A percentile compares a stretch with the other conserved stretches of the same genome.
Evolutionary conservation across 2,797 vertebrate genomes (phyloP).

Genomic region (Anisognathus igniventris): DNA sequence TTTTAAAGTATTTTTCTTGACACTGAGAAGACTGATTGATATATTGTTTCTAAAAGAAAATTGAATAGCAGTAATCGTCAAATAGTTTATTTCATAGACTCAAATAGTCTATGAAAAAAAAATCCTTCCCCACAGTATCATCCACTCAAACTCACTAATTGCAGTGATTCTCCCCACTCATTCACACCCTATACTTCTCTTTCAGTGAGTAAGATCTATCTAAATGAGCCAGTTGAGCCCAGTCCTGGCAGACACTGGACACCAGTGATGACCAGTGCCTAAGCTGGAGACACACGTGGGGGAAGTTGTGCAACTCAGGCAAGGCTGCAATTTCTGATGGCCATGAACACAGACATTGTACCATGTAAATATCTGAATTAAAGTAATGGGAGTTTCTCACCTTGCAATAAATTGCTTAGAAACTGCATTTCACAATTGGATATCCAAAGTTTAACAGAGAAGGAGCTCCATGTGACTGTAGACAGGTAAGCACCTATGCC

Average conservation of each 20-base stretch:
- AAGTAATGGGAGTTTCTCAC: not conserved
- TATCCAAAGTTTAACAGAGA: not conserved
- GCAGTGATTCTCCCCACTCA: not conserved
- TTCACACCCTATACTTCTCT: not conserved
- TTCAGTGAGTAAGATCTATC: not conserved
- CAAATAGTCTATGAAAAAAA: not conserved
- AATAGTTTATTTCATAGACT: not conserved
- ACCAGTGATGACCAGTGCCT: not conserved
- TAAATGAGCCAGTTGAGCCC: not conserved
- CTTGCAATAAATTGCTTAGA: not conserved
- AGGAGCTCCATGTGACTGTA: not conserved
- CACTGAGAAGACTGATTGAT: not conserved
- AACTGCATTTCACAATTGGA: not conserved
- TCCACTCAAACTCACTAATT: not conserved
- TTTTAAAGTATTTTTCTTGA: not conserved
- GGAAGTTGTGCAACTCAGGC: not conserved
- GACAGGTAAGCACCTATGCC: not conserved
- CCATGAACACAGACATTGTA: not conserved
- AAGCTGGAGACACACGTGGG: fast-evolving
- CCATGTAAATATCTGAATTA: not conserved
- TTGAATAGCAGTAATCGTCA: not conserved
- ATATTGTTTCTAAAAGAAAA: not conserved
- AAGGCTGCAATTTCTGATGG: not conserved
- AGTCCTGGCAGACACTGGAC: not conserved
- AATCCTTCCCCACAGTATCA: not conserved